Evolutionary conservation across 2,113 vertebrate genomes (phyloP).

Genomic region (Bujurquina vittata): DNA sequence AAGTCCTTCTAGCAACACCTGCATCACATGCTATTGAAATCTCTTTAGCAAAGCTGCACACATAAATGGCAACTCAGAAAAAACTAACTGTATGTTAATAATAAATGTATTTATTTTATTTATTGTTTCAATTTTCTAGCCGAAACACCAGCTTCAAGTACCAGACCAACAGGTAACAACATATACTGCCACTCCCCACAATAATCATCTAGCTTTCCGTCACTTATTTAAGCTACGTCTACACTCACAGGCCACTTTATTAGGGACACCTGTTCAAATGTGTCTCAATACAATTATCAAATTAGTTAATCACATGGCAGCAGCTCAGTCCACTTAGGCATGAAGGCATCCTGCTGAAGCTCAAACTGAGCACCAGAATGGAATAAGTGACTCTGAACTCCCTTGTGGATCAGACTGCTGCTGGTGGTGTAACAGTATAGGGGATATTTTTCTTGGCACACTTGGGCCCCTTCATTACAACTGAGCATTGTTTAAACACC

Average conservation of each 20-base stretch:
- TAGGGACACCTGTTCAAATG: background rate
- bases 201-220: background rate
- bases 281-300: too few relatives aligned
- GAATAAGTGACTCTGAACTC: too few relatives aligned
- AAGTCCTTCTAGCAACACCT: background rate
- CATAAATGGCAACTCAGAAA: background rate
- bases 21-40: background rate
- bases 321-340: too few relatives aligned
- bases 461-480: too few relatives aligned
- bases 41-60: background rate
- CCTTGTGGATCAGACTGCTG: background rate
- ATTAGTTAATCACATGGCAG: background rate
- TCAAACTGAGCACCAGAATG: too few relatives aligned
- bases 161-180: slow-evolving; percentile 30
- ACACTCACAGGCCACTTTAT: background rate
- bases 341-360: too few relatives aligned
- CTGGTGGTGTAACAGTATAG: too few relatives aligned
- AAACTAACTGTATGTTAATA: background rate
- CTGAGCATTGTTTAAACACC: too few relatives aligned
- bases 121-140: slow-evolving; percentile 17
- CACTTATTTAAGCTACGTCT: background rate
- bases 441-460: too few relatives aligned
- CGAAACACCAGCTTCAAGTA: background rate
- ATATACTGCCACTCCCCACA: too few relatives aligned
- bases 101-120: background rate